Conservation (phyloP, 2,797 vertebrate genomes). For the Pipistrellus nathusii region DNA sequence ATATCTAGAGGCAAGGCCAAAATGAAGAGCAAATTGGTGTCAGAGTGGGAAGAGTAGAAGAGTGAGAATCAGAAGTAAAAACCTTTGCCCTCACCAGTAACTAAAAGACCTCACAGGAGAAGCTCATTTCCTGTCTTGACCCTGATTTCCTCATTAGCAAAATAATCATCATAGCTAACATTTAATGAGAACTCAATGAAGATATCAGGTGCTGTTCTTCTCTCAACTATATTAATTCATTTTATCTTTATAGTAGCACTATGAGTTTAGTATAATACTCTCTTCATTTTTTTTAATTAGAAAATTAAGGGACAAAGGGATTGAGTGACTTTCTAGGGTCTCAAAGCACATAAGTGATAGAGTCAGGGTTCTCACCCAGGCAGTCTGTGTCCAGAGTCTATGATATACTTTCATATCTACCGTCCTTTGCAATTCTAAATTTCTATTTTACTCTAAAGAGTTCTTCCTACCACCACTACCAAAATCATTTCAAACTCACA, state of each 20-base stretch:
- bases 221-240: not conserved
- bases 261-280: not conserved
- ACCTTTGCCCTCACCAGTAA: not conserved
- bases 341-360: not conserved
- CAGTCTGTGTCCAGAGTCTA: not conserved
- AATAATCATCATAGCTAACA: not conserved
- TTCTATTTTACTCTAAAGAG: not conserved
- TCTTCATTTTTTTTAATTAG: not conserved
- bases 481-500: not conserved
- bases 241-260: not conserved
- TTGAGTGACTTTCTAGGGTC: not conserved
- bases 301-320: not conserved
- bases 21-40: not conserved
- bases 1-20: not conserved
- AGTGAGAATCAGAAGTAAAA: not conserved
- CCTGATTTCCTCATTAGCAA: constrained; percentile 11
- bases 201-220: not conserved
- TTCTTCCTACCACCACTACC: not conserved
- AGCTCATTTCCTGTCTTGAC: not conserved
- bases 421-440: constrained; percentile 2
- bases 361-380: not conserved
- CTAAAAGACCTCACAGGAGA: not conserved
- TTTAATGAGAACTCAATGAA: constrained; percentile 17
- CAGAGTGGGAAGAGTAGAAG: not conserved
- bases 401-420: not conserved